Base-by-base conservation (phyloP, 2,888 invertebrate species). In the Sarcophaga variegata region DNA sequence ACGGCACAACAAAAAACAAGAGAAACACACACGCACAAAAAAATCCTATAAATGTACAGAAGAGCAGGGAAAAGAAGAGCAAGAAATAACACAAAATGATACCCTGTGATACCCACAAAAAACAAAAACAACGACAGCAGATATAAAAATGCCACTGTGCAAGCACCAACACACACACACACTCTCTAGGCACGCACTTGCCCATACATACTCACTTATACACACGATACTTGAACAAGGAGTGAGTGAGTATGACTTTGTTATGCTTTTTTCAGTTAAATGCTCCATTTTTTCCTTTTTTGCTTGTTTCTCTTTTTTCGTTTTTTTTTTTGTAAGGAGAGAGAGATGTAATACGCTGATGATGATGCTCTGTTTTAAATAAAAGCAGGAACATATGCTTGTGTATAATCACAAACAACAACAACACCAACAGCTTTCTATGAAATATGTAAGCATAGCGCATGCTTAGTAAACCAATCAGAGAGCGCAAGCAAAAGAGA, bases 401-500 rank as follows among this genome's bases (percentile, higher is more conserved):
- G 17, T 54, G 54, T 12, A 22, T 37, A 63, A 63, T 25, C 63
- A 75, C 10, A 2, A 47, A 75, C 6, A 62, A 45, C 45, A 72
- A 54, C 71, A 54, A 27, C 3, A 80, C 17, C 81, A 81, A 78
- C 84, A 75, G 78, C 81, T 62, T 37, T 37, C 37, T 27, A 49
- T 17, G 12, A 77, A 25, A n/a, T 62, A 62, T n/a, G 54, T 62
- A 17, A 20, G 8, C 17, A 67, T 25, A 89, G 92, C 92, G 92
- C 92, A 92, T 89, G 89, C 90, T 86, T 89, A 88, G 82, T 88
- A 88, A 88, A 66, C 92, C 92, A 92, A 92, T 92, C 90, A 90
- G 90, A 90, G 92, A 91, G 90, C 67, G 47, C 4, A 22, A 37
- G 45, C 49, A 67, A 12, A 5, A 54, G 54, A 54, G 54, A 90